These are phyloP conservation scores for Drosophila lacteicornis DNA, from an alignment of 1,140 invertebrate genomes.

Conservation along the genomic window DNA sequence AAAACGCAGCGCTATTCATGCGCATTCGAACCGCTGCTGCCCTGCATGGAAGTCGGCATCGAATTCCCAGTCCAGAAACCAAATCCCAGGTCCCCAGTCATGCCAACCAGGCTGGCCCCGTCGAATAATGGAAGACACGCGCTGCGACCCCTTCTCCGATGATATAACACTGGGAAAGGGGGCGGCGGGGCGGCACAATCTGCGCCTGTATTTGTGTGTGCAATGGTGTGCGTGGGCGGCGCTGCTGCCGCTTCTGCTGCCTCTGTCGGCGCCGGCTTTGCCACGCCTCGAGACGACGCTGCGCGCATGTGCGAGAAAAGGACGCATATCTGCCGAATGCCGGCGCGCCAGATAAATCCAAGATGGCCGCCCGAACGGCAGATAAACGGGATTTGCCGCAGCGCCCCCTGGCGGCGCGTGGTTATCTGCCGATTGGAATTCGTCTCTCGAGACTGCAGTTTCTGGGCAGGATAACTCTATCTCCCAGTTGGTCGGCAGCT, in stretches of 20 bases:
- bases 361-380: conserved; percentile 60
- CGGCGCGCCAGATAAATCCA: conserved; percentile 67
- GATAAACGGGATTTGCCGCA: conserved; percentile 52
- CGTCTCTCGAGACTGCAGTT: conserved; percentile 42
- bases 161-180: background rate
- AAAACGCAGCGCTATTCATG: conserved; percentile 4
- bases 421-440: conserved; percentile 56
- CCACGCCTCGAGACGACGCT: conserved; percentile 60
- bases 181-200: background rate
- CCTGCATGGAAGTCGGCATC: conserved; percentile 4
- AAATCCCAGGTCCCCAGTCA: conserved; percentile 11
- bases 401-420: conserved; percentile 35
- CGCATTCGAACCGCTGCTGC: conserved; percentile 11
- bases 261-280: conserved; percentile 49
- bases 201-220: conserved; percentile 60
- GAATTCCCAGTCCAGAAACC: conserved; percentile 12
- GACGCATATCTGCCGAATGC: conserved; percentile 64
- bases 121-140: conserved; percentile 70
- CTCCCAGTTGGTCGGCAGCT: conserved; percentile 31
- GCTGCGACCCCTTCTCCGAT: conserved; percentile 29
- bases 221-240: conserved; percentile 59
- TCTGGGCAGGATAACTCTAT: conserved; percentile 27
- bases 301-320: conserved; percentile 76
- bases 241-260: conserved; percentile 36
- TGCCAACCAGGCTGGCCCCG: conserved; percentile 34